Evolutionary conservation across 2,113 vertebrate species (phyloP), one percentile per base, ranked within the genome.

Genomic region (Turdus rufiventris): DNA sequence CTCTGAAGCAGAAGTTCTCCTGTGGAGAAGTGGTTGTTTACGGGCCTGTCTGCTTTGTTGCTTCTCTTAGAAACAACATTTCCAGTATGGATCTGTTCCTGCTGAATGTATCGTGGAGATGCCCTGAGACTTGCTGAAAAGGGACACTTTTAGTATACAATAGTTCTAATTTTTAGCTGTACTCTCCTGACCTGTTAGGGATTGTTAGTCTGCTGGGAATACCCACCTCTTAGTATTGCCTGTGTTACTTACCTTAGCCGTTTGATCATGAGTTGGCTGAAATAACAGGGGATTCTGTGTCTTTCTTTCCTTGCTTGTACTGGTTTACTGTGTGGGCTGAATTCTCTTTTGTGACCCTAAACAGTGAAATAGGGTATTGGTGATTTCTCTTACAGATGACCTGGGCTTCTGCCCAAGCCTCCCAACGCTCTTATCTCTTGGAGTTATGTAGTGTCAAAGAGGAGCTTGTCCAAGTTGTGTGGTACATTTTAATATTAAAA

Each of bases 51-150:
- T 45, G 21, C 12, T 54, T 58, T 74, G 42, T 18, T 57, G 4
- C 6, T 48, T 81, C 40, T 47, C 36, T 23, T 84, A 31, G 26
- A 83, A 80, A 28, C 12, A 25, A 7, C 4, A 2, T 77, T 88
- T 82, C 18, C 70, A 82, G 23, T 4, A 8, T 36, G 17, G 40
- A 4, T 34, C 4, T 33, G 4, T 33, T 57, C 9, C 29, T 72
- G 14, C 9, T 68, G 79, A 48, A 54, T 50, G 13, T 79, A 2
- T 28, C 31, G 18, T 0, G 0, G 15, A 15, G 8, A 6, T 80
- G 18, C 15, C 15, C 29, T 21, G 10, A 79, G 78, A 54, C 25
- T 58, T 78, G 48, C 25, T 65, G 75, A 12, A 65, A 54, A 65
- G 25, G 15, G 33, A 18, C 33, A 36, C 8, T 66, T 61, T 10